Evolutionary conservation across 2,797 vertebrate species (phyloP).

Genomic region (Sebastes itinus): DNA sequence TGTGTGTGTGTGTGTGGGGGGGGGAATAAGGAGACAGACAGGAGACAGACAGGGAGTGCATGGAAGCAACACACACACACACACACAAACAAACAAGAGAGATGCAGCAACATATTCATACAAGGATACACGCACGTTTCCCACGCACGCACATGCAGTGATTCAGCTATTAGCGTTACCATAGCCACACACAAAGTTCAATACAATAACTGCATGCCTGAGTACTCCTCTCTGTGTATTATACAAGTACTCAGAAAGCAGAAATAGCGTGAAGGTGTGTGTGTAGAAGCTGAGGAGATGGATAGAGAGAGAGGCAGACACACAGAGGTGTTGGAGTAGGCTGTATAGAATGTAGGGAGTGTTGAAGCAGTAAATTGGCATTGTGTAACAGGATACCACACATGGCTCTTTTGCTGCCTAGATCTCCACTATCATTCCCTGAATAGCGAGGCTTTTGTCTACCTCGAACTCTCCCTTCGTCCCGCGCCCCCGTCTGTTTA

Average conservation of each 20-base stretch:
- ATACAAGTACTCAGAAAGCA: slow-evolving; percentile 54
- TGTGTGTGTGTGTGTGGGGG: neutral
- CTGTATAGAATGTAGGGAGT: slow-evolving; percentile 86
- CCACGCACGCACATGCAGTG: slow-evolving; percentile 8
- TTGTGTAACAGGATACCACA: slow-evolving; percentile 92
- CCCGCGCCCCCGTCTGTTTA: slow-evolving; percentile 23
- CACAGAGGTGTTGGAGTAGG: slow-evolving; percentile 75
- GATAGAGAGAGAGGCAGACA: slow-evolving; percentile 26
- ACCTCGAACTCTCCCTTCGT: slow-evolving; percentile 46
- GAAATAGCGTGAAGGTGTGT: slow-evolving; percentile 55
- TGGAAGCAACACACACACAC: slow-evolving; percentile 29
- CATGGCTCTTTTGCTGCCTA: slow-evolving; percentile 85
- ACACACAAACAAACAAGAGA: slow-evolving; percentile 16
- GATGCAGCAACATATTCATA: slow-evolving; percentile 18
- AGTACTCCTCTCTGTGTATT: slow-evolving; percentile 48
- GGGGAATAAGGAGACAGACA: slow-evolving; percentile 11
- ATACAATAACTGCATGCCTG: slow-evolving; percentile 45
- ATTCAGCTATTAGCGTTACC: slow-evolving; percentile 42
- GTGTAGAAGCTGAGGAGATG: slow-evolving; percentile 24
- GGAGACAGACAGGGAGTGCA: slow-evolving; percentile 8
- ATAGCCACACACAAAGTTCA: slow-evolving; percentile 54
- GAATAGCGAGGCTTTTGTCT: slow-evolving; percentile 86
- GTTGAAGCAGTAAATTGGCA: slow-evolving; percentile 89
- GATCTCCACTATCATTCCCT: slow-evolving; percentile 81
- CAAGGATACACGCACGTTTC: slow-evolving; percentile 14